phyloP scores from a whole-genome alignment of 2,113 vertebrate species.

The Phalacrocorax aristotelis region DNA sequence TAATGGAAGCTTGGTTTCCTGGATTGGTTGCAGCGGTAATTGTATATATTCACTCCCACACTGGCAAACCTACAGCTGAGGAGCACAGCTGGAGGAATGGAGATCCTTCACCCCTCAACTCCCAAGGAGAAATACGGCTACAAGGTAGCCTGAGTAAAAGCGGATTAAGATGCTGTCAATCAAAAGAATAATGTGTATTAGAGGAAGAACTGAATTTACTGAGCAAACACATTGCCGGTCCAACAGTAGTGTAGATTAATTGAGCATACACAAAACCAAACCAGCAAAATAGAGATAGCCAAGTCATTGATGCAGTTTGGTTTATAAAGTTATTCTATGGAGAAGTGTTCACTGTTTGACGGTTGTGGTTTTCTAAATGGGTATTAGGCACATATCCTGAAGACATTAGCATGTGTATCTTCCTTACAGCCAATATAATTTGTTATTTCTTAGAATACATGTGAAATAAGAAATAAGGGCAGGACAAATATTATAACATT shows the following conservation, averaged over 20 bases:
- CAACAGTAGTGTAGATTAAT: not conserved
- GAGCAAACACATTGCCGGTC: not conserved
- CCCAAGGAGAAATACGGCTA: not conserved
- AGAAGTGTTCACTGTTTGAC: not conserved
- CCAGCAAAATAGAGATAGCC: not conserved
- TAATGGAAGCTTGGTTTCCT: not conserved
- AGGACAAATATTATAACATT: not conserved
- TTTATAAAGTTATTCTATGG: not conserved
- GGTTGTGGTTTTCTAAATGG: not conserved
- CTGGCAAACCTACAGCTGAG: not conserved
- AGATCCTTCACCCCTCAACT: not conserved
- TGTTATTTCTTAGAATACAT: not conserved
- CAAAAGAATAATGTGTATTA: not conserved
- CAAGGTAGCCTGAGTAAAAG: not conserved
- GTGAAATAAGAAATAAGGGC: accelerated
- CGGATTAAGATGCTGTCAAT: not conserved
- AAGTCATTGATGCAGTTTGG: not conserved
- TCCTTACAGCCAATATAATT: not conserved
- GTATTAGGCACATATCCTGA: not conserved
- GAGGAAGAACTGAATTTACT: not conserved
- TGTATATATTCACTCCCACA: not conserved
- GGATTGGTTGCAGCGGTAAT: not conserved
- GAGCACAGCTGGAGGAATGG: not conserved
- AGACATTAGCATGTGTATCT: not conserved
- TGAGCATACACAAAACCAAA: not conserved